Conservation (phyloP, 1,140 invertebrate species). For the Homarus americanus region DNA sequence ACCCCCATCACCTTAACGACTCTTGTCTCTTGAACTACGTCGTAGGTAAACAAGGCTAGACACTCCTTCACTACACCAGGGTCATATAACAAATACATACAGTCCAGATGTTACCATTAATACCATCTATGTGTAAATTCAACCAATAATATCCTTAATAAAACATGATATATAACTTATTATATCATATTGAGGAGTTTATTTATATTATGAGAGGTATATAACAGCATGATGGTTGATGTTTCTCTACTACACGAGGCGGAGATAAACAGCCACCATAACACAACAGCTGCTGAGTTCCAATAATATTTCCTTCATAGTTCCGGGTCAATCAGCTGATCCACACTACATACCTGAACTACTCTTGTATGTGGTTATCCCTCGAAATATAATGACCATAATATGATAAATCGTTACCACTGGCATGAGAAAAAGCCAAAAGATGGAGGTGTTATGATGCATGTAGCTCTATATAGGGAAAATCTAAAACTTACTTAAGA, state of each 20-base stretch:
- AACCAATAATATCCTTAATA: no score
- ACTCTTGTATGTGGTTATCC: not conserved
- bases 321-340: slow-evolving; percentile 38
- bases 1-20: slow-evolving; percentile 7
- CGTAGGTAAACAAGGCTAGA: slow-evolving; percentile 34
- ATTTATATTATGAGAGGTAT: no score
- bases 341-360: not conserved
- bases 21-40: slow-evolving; percentile 35
- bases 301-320: slow-evolving; percentile 14
- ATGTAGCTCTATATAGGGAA: not conserved
- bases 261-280: not conserved
- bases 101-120: no score
- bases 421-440: not conserved
- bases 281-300: slow-evolving; percentile 23
- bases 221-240: no score
- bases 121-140: no score
- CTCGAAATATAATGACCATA: not conserved
- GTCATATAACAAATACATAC: no score
- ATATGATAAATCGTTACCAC: not conserved
- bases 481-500: not conserved
- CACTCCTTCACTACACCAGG: not conserved
- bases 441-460: no score
- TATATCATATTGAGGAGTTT: no score
- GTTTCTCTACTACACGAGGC: not conserved
- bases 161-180: no score